Evolutionary conservation across 2,797 vertebrate genomes (phyloP).

Genomic region (Halcyon leucocephala): DNA sequence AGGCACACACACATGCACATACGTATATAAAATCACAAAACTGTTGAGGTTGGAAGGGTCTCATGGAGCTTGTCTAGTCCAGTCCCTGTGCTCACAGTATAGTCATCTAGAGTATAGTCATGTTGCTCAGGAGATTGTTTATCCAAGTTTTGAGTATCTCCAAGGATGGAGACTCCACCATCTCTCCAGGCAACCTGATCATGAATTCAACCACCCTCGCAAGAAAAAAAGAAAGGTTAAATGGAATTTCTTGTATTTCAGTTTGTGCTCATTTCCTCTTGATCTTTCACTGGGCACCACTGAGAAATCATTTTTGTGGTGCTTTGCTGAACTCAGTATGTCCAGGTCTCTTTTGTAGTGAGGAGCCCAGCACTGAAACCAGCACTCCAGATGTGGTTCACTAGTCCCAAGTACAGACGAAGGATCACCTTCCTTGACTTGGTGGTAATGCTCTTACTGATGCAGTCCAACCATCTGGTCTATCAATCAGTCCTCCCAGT

Average conservation of each 20-base stretch:
- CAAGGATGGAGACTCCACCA: background rate
- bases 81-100: background rate
- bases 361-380: background rate
- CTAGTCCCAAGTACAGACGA: background rate
- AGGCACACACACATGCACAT: background rate
- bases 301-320: background rate
- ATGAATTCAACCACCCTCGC: background rate
- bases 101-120: background rate
- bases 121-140: background rate
- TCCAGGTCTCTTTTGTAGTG: rapidly evolving
- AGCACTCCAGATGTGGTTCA: background rate
- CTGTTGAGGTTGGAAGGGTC: background rate
- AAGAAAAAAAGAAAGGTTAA: background rate
- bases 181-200: background rate
- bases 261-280: background rate
- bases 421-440: background rate
- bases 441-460: rapidly evolving
- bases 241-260: background rate
- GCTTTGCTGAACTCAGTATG: background rate
- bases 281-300: background rate
- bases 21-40: background rate
- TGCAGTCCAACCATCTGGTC: background rate
- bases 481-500: background rate
- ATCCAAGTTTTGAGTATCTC: background rate
- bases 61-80: background rate